phyloP scores from a whole-genome alignment of 2,888 invertebrate genomes.

The Acanthococcus lagerstroemiae region DNA sequence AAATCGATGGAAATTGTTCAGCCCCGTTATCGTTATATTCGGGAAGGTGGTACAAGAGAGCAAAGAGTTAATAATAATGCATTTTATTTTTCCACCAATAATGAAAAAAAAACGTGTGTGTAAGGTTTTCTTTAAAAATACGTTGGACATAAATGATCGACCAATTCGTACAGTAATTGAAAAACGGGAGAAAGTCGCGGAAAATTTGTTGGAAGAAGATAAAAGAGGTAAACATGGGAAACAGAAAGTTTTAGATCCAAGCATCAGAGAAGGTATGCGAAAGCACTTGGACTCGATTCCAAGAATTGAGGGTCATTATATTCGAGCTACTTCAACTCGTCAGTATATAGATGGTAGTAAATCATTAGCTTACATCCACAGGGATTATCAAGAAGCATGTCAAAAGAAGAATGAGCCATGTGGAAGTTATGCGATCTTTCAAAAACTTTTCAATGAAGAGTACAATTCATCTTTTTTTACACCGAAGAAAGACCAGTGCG shows the following conservation, averaged over 20 bases:
- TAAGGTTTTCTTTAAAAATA: not conserved
- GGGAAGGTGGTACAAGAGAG: not conserved
- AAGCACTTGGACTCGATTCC: not conserved
- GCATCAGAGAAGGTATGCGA: conserved; percentile 5
- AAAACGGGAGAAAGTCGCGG: not conserved
- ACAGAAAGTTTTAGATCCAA: conserved; percentile 26
- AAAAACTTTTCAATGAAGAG: conserved; percentile 24
- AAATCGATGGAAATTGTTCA: not conserved
- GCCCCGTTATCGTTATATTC: not conserved
- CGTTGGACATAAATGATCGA: not conserved
- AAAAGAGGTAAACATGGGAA: conserved; percentile 25
- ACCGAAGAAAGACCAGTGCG: conserved; percentile 17
- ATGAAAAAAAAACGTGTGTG: not conserved
- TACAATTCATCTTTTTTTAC: conserved; percentile 22
- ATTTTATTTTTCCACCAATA: not conserved
- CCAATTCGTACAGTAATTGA: not conserved
- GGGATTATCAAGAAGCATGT: conserved; percentile 17
- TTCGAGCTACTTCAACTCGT: conserved; percentile 31
- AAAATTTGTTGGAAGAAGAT: not conserved
- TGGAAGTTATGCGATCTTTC: conserved; percentile 25
- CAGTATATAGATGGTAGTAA: conserved; percentile 35
- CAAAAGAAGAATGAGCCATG: conserved; percentile 17
- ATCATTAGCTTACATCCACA: conserved; percentile 20
- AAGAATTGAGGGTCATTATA: conserved; percentile 35
- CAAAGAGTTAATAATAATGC: not conserved